Conservation (phyloP, 2,797 vertebrate genomes). For the Phrynocephalus forsythii region DNA sequence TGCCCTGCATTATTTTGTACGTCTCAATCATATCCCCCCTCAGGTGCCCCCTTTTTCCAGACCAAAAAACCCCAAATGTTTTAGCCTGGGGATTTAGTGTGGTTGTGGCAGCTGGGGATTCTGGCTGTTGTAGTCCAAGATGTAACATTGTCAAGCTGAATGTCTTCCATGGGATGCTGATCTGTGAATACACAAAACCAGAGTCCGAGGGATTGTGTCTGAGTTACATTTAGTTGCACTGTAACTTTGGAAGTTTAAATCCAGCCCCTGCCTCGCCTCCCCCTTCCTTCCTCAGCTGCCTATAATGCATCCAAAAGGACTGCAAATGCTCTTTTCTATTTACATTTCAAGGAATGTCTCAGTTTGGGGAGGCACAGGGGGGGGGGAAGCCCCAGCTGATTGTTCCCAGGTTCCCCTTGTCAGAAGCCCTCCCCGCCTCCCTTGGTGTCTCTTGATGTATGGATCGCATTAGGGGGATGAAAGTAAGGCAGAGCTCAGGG, state of each 20-base stretch:
- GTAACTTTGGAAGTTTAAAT: conserved; percentile 51
- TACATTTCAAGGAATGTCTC: conserved; percentile 72
- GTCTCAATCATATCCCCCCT: too few species aligned
- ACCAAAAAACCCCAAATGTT: too few species aligned
- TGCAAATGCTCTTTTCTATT: conserved; percentile 60
- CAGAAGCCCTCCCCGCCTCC: conserved; percentile 66
- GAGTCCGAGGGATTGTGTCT: not conserved
- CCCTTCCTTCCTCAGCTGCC: conserved; percentile 40
- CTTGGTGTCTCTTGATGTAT: conserved; percentile 77
- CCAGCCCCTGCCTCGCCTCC: conserved; percentile 25
- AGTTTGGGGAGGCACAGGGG: conserved; percentile 55
- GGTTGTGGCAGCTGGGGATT: not conserved
- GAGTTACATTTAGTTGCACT: not conserved
- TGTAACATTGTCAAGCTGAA: not conserved
- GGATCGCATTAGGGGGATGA: conserved; percentile 77
- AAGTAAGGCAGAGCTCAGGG: conserved; percentile 75
- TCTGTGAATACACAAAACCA: not conserved
- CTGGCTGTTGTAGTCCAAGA: not conserved
- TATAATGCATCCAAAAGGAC: conserved; percentile 44
- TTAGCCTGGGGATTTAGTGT: too few species aligned
- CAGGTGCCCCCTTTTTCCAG: too few species aligned
- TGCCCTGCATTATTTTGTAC: too few species aligned
- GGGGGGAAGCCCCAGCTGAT: conserved; percentile 62
- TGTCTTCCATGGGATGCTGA: not conserved
- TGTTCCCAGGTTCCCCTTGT: conserved; percentile 76